These are phyloP conservation scores for Drosophila erecta DNA, from an alignment of 1,140 invertebrate genomes.

Conservation along the genomic window DNA sequence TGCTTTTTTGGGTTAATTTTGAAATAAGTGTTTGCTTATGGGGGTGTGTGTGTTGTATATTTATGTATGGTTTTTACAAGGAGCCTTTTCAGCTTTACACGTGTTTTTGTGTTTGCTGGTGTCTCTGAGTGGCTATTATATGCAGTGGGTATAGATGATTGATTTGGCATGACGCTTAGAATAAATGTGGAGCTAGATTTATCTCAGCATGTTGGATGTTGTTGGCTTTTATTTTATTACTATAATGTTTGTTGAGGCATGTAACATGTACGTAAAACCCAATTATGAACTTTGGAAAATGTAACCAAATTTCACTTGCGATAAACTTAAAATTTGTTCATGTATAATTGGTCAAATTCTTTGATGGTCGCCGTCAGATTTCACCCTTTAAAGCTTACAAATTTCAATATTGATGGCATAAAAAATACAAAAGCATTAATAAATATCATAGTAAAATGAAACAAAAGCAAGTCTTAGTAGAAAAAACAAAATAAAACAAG, in stretches of 20 bases:
- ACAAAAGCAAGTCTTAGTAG: neutral
- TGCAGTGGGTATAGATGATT: slow-evolving; percentile 37
- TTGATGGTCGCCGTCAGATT: slow-evolving; percentile 7
- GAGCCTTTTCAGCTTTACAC: slow-evolving; percentile 5
- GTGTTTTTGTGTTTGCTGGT: slow-evolving; percentile 14
- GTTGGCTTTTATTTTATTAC: slow-evolving; percentile 37
- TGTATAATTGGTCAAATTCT: neutral
- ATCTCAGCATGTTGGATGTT: slow-evolving; percentile 40
- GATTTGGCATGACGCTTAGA: slow-evolving; percentile 44
- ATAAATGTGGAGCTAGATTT: slow-evolving; percentile 1
- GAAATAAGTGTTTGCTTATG: slow-evolving; percentile 41
- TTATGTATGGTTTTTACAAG: slow-evolving; percentile 29
- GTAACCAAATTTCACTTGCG: neutral
- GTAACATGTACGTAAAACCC: slow-evolving; percentile 7
- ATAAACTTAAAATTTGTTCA: neutral
- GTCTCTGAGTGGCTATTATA: slow-evolving; percentile 22
- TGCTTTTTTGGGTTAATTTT: slow-evolving; percentile 36
- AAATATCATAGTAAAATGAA: slow-evolving; percentile 20
- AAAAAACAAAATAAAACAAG: neutral
- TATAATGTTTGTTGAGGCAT: slow-evolving; percentile 6
- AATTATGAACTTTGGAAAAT: neutral
- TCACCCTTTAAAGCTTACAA: slow-evolving; percentile 6
- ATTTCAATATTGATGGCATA: slow-evolving; percentile 18
- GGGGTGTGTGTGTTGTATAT: slow-evolving; percentile 21
- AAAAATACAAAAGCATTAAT: slow-evolving; percentile 25